phyloP scores from a whole-genome alignment of 2,888 invertebrate species.

The Drosophila emarginata region DNA sequence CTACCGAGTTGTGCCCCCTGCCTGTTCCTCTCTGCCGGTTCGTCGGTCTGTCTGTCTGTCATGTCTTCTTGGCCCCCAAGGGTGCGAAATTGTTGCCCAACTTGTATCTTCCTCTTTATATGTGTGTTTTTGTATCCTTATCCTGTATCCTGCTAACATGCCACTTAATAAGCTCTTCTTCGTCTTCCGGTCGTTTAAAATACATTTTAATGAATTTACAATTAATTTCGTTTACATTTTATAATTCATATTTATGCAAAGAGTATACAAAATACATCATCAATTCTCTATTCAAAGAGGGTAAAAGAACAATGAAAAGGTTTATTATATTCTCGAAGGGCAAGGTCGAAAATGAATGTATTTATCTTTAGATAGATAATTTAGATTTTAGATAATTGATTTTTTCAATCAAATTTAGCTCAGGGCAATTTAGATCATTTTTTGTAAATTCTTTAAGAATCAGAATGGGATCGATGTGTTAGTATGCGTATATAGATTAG shows the following conservation, averaged over 20 bases:
- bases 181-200: constrained; percentile 30
- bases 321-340: not conserved
- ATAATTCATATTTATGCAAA: constrained; percentile 22
- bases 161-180: constrained; percentile 68
- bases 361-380: too few species aligned
- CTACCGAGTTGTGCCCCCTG: constrained; percentile 1
- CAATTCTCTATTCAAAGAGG: not conserved
- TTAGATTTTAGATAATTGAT: too few species aligned
- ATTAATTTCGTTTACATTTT: constrained; percentile 53
- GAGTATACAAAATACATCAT: not conserved
- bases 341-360: too few species aligned
- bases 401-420: too few species aligned
- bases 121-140: not conserved
- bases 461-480: too few species aligned
- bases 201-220: constrained; percentile 66
- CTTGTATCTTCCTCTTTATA: constrained; percentile 31
- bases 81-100: constrained; percentile 36
- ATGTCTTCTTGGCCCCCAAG: constrained; percentile 15
- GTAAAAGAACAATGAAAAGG: not conserved
- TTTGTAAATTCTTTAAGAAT: too few species aligned
- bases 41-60: not conserved
- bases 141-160: constrained; percentile 42
- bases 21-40: not conserved
- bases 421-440: too few species aligned
- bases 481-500: too few species aligned